phyloP scores from a whole-genome alignment of 2,113 vertebrate genomes.

The Macaca mulatta region DNA sequence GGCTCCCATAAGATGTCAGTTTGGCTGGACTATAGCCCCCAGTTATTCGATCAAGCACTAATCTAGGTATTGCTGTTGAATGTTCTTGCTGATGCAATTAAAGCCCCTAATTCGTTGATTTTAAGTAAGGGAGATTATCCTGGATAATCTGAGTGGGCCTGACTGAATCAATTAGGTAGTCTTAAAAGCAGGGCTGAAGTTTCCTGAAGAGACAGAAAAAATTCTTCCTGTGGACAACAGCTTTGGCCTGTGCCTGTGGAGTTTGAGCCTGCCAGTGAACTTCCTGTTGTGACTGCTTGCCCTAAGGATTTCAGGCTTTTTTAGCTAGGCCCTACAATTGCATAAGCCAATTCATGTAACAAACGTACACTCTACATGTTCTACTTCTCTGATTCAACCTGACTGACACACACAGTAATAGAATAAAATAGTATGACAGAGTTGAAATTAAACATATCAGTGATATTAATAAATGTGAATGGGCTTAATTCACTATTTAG shows the following conservation, averaged over 20 bases:
- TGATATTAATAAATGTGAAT: neutral
- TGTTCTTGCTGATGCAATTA: constrained; percentile 30
- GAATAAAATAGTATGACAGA: neutral
- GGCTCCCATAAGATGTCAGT: neutral
- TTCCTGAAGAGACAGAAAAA: constrained; percentile 5
- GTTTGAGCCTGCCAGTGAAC: neutral
- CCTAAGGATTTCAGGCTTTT: neutral
- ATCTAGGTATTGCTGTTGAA: neutral
- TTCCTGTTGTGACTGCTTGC: neutral
- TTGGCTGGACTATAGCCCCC: neutral
- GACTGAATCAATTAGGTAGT: neutral
- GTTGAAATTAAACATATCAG: neutral
- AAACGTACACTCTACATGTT: neutral
- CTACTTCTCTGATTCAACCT: neutral
- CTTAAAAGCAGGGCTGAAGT: neutral
- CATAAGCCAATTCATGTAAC: neutral
- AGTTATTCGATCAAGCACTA: constrained; percentile 9
- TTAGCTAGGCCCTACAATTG: neutral
- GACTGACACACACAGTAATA: neutral
- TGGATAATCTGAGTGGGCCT: neutral
- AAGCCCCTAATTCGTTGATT: neutral
- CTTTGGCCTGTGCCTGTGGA: neutral
- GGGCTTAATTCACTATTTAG: neutral
- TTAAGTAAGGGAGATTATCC: neutral
- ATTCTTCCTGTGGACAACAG: neutral